Conservation (phyloP, 2,888 invertebrate genomes). For the Drosophila multiciliata region DNA sequence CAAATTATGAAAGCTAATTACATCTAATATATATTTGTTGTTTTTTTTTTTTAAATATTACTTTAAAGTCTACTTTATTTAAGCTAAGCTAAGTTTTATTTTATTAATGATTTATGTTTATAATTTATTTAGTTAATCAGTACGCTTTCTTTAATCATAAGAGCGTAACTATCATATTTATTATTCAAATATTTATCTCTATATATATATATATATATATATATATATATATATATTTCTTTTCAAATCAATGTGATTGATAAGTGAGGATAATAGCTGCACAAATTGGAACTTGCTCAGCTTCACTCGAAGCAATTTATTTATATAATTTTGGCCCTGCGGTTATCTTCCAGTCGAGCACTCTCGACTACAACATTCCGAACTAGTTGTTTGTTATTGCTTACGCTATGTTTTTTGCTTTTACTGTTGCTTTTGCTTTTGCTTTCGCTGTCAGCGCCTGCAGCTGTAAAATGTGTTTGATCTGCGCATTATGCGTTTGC, state of each 20-base stretch:
- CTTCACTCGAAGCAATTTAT: slow-evolving; percentile 2
- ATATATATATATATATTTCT: background rate
- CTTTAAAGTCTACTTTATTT: no score
- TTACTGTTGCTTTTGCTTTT: background rate
- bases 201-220: background rate
- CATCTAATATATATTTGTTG: background rate
- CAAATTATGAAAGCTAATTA: no score
- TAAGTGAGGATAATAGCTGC: background rate
- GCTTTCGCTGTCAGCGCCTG: slow-evolving; percentile 41
- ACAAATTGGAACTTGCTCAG: background rate
- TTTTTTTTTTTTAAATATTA: background rate
- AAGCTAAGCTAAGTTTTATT: no score
- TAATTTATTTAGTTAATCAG: no score
- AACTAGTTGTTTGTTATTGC: background rate
- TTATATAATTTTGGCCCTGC: background rate
- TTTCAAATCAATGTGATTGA: background rate
- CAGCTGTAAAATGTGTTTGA: slow-evolving; percentile 56
- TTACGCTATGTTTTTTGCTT: background rate
- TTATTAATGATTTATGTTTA: no score
- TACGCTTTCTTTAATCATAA: no score
- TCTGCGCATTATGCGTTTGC: slow-evolving; percentile 59
- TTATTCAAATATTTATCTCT: background rate
- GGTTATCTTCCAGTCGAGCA: slow-evolving; percentile 3
- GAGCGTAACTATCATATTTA: background rate
- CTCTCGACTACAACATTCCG: background rate